A percentile compares a stretch with the other conserved stretches of the same genome.
Conservation (phyloP, 2,797 vertebrate species). For the Phoebastria nigripes region DNA sequence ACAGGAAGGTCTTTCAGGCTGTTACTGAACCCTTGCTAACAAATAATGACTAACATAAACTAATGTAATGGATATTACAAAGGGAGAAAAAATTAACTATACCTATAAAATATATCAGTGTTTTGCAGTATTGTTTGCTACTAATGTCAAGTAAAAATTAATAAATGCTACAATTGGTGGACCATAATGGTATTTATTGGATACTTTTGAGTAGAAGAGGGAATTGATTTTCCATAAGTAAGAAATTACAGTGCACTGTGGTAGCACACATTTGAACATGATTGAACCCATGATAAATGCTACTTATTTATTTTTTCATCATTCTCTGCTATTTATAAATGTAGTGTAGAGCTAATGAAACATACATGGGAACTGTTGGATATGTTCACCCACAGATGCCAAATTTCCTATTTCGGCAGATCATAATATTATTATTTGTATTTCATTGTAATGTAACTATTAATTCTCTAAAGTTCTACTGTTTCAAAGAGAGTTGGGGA, state of each 20-base stretch:
- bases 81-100: neutral
- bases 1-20: neutral
- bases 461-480: neutral
- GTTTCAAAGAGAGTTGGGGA: neutral
- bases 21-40: neutral
- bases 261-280: neutral
- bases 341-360: neutral
- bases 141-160: slow-evolving; percentile 12
- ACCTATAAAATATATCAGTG: neutral
- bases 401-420: neutral
- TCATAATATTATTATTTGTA: neutral
- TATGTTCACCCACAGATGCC: neutral
- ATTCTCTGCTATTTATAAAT: neutral
- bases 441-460: neutral
- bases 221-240: neutral
- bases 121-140: neutral
- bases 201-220: neutral
- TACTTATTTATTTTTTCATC: neutral
- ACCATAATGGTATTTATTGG: neutral
- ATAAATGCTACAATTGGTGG: neutral
- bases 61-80: neutral
- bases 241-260: neutral
- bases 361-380: neutral
- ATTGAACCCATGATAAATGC: neutral
- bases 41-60: neutral